Base-by-base conservation (phyloP, 2,888 invertebrate genomes). In the Scaptomyza reducta region DNA sequence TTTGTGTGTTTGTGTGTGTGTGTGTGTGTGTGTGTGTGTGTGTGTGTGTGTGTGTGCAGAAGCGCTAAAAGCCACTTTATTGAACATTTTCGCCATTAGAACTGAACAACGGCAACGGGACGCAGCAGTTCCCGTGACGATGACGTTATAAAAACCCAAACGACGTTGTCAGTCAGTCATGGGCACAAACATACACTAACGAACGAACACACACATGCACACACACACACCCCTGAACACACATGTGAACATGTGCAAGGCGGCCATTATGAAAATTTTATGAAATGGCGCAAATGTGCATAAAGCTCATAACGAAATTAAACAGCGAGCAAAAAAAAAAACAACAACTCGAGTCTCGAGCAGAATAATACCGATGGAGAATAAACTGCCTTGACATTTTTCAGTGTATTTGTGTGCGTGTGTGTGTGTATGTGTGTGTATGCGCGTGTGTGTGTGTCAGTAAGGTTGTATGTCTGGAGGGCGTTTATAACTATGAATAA, bases 51-150 rank as follows among this genome's bases (percentile, higher is more conserved):
- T 62, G 53, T 76, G 69, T 57, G 62, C 45, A 61, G 64, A 68
- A 62, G 69, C 82, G 87, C 76, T 84, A 84, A 88, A 84, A 88
- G 84, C 84, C 85, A 76, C 85, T 84, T 84, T 88, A 84, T 84
- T 87, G 88, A 84, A 82, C 88, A 87, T 84, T 84, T 88, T 59
- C 79, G 85, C 82, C 87, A 84, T 88, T 87, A 88, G 82, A 64
- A 60, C 60, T 62, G 74, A 31, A 31, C 31, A 31, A 29, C 27
- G 10, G 64, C 62, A 70, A 75, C 65, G 56, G 70, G 70, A 74
- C 59, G 57, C 77, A 59, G 60, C 60, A 53, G 60, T 56, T 61
- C 55, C 58, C 61, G 57, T 57, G 59, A 80, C 80, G 81, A 70
- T 70, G 85, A 63, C 64, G 68, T 68, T 79, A 82, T 73, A 79